Evolutionary conservation across 2,113 vertebrate species (phyloP).

Genomic region (Mus spicilegus): DNA sequence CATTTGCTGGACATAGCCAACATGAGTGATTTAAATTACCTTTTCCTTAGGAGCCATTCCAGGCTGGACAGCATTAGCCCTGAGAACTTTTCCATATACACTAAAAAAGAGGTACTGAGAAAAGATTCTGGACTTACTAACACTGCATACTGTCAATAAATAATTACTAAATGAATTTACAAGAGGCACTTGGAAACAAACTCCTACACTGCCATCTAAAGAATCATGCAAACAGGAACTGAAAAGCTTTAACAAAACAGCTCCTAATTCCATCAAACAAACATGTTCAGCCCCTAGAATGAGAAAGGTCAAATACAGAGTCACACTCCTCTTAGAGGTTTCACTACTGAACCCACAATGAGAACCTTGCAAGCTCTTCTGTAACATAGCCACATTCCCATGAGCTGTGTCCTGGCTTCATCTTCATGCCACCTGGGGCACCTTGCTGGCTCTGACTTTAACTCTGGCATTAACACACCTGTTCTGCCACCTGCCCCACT

Average conservation of each 20-base stretch:
- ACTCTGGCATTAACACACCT: neutral
- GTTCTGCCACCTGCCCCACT: neutral
- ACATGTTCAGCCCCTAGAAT: neutral
- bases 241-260: neutral
- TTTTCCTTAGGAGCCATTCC: neutral
- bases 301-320: neutral
- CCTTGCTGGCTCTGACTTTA: neutral
- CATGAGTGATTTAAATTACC: neutral
- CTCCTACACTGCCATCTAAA: neutral
- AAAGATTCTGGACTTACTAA: neutral
- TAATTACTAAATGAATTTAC: neutral
- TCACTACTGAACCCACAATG: neutral
- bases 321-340: neutral
- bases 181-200: neutral
- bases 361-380: neutral
- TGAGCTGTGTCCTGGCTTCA: neutral
- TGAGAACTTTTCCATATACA: neutral
- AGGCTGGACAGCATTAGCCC: neutral
- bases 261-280: neutral
- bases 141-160: neutral
- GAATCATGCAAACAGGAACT: neutral
- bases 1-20: neutral
- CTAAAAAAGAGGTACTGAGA: neutral
- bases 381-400: fast-evolving
- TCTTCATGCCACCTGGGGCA: neutral